Percentiles rank a stretch among this genome's conserved stretches.
These are phyloP conservation scores for Drosophila paramelanica DNA, from an alignment of 2,888 invertebrate genomes.

Conservation along the genomic window DNA sequence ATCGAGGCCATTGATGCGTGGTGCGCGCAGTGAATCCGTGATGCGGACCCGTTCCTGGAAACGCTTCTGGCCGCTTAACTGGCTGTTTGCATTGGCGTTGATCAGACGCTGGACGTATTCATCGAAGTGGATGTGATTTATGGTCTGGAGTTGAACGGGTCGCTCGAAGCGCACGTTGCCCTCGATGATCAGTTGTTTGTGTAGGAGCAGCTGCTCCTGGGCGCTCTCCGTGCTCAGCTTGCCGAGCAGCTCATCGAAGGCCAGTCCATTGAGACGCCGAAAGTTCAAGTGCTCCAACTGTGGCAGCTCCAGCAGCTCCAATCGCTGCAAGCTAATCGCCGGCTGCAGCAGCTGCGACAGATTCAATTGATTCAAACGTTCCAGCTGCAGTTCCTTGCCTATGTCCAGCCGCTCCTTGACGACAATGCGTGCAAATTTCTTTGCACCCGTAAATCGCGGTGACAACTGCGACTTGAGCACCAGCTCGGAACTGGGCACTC, in stretches of 20 bases:
- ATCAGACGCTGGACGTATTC: slow-evolving; percentile 65
- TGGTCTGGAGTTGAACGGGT: slow-evolving; percentile 56
- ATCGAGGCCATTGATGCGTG: slow-evolving; percentile 59
- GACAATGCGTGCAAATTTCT: slow-evolving; percentile 67
- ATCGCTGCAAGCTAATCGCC: slow-evolving; percentile 62
- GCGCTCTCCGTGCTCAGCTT: slow-evolving; percentile 37
- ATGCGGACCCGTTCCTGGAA: slow-evolving; percentile 66
- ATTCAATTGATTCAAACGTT: slow-evolving; percentile 60
- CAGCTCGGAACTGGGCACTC: slow-evolving; percentile 58
- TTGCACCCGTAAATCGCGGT: slow-evolving; percentile 54
- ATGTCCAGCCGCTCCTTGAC: slow-evolving; percentile 52
- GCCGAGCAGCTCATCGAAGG: slow-evolving; percentile 70
- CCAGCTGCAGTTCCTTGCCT: slow-evolving; percentile 38
- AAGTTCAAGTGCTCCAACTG: slow-evolving; percentile 65
- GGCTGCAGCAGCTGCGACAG: slow-evolving; percentile 57
- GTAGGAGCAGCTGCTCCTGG: slow-evolving; percentile 62
- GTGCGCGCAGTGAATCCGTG: slow-evolving; percentile 55
- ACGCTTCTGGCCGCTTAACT: slow-evolving; percentile 64
- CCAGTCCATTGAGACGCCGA: slow-evolving; percentile 75
- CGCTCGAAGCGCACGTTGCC: slow-evolving; percentile 75
- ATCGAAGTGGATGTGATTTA: slow-evolving; percentile 76
- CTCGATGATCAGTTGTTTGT: slow-evolving; percentile 79
- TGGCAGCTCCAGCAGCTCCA: slow-evolving; percentile 59
- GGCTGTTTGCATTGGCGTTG: slow-evolving; percentile 53
- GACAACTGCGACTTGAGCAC: slow-evolving; percentile 51